Percentiles rank a stretch among this genome's conserved stretches.
phyloP scores from a whole-genome alignment of 2,797 vertebrate species.

The Mionectes olivaceus region DNA sequence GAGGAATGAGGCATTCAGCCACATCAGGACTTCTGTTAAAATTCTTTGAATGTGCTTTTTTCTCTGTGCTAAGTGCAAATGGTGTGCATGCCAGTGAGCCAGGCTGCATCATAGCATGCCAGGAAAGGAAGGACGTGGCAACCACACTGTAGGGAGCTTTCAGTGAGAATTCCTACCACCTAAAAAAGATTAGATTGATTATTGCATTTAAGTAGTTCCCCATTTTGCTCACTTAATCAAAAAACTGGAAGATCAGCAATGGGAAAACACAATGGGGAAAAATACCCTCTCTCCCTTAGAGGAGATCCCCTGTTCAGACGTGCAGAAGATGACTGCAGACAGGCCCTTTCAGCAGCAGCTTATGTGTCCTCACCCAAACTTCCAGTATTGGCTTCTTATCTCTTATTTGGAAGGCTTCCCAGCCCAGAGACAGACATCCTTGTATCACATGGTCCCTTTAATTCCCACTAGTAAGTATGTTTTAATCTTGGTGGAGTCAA shows the following conservation, averaged over 20 bases:
- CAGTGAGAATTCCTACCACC: background rate
- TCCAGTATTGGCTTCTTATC: background rate
- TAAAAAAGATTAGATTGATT: background rate
- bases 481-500: constrained; percentile 48
- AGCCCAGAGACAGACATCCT: background rate
- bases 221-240: background rate
- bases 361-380: background rate
- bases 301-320: background rate
- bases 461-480: constrained; percentile 32
- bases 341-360: constrained; percentile 28
- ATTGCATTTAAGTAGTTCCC: background rate
- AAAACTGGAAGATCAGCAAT: background rate
- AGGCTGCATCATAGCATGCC: accelerated
- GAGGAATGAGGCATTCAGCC: background rate
- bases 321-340: background rate
- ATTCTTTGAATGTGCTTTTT: background rate
- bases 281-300: accelerated
- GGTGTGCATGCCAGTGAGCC: background rate
- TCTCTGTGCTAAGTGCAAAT: background rate
- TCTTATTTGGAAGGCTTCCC: constrained; percentile 12
- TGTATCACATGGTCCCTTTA: background rate
- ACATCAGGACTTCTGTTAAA: background rate
- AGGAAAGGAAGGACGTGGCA: background rate
- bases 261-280: background rate
- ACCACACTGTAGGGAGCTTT: accelerated